Percentiles rank a stretch among this genome's conserved stretches.
These are phyloP conservation scores for Fistularia commersonii DNA, from an alignment of 2,797 vertebrate species.

Conservation along the genomic window DNA sequence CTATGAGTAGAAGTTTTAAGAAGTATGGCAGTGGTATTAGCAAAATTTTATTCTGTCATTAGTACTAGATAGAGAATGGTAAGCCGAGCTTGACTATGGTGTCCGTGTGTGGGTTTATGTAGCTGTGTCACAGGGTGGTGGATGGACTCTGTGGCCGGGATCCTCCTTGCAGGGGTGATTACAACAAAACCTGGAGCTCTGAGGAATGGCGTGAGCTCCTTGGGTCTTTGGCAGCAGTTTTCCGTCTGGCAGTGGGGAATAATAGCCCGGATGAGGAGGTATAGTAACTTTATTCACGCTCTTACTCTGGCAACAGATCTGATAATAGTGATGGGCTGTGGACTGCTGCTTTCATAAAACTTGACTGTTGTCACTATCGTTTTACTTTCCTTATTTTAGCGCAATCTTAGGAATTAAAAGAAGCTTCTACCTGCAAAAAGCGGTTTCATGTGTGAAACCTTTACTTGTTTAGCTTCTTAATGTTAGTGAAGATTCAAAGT, in stretches of 20 bases:
- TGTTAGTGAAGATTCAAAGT: too few species aligned
- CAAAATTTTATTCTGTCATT: too few species aligned
- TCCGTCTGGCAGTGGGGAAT: constrained; percentile 75
- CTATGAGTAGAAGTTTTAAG: too few species aligned
- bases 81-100: neutral
- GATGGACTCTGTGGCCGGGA: constrained; percentile 88
- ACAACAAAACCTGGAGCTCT: constrained; percentile 78
- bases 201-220: constrained; percentile 82
- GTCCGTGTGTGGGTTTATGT: constrained; percentile 1
- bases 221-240: constrained; percentile 63
- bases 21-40: too few species aligned
- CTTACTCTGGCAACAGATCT: neutral
- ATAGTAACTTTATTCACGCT: neutral
- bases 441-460: too few species aligned
- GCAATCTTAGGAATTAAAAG: too few species aligned
- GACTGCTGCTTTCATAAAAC: neutral
- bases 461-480: too few species aligned
- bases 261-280: constrained; percentile 83
- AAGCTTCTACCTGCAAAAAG: too few species aligned
- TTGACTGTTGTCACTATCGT: neutral
- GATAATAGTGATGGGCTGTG: neutral
- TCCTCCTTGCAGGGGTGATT: constrained; percentile 76
- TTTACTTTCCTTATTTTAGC: too few species aligned
- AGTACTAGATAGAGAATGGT: too few species aligned
- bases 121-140: constrained; percentile 87